phyloP scores from a whole-genome alignment of 2,888 invertebrate species.

The Zhuqinia jingwanae region DNA sequence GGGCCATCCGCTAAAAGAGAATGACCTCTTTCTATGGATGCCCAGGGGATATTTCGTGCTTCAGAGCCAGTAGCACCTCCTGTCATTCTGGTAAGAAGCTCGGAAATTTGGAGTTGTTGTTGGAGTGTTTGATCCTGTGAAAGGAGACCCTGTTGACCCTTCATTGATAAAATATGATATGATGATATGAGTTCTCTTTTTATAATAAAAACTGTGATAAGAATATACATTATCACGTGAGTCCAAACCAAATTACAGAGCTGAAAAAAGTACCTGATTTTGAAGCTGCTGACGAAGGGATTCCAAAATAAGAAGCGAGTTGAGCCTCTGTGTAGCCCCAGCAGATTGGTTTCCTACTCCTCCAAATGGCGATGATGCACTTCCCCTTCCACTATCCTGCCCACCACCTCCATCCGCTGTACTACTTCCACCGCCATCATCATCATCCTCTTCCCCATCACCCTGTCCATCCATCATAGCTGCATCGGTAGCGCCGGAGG shows the following conservation, averaged over 20 bases:
- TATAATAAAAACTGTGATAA: no score
- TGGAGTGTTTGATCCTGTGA: slow-evolving; percentile 44
- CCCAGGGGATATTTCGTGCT: slow-evolving; percentile 6
- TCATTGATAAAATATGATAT: no score
- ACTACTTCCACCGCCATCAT: slow-evolving; percentile 28
- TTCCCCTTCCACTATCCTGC: slow-evolving; percentile 20
- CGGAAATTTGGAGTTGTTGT: slow-evolving; percentile 52
- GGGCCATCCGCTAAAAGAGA: no score
- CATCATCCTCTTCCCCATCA: slow-evolving; percentile 43
- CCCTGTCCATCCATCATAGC: background rate
- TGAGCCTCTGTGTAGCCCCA: slow-evolving; percentile 71
- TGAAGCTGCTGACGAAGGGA: slow-evolving; percentile 76
- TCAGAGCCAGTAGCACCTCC: slow-evolving; percentile 24
- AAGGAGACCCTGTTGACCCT: slow-evolving; percentile 22
- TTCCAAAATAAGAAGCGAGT: slow-evolving; percentile 77
- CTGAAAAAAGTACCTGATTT: slow-evolving; percentile 25
- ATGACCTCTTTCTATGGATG: background rate
- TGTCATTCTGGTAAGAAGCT: slow-evolving; percentile 46
- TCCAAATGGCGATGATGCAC: background rate
- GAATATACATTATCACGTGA: no score
- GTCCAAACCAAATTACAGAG: no score
- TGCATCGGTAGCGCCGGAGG: background rate
- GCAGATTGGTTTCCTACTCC: background rate
- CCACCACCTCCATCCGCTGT: slow-evolving; percentile 9
- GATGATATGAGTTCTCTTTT: no score